phyloP scores from a whole-genome alignment of 1,140 invertebrate species.

The Eubasilissa regina region DNA sequence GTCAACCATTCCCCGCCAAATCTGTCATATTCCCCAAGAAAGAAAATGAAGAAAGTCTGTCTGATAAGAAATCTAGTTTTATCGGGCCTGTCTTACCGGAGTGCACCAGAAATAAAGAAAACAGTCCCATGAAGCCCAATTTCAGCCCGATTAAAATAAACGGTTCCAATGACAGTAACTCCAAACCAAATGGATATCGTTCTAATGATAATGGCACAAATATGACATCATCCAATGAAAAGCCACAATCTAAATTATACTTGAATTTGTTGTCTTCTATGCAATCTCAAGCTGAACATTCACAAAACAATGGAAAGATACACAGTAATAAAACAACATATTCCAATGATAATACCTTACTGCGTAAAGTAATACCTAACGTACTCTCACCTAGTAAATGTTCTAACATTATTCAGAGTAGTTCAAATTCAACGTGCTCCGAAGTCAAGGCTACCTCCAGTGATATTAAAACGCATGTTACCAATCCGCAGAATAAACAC shows the following conservation, averaged over 20 bases:
- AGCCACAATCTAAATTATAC: conserved; percentile 6
- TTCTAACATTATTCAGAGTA: conserved; percentile 30
- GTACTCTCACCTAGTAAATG: conserved; percentile 43
- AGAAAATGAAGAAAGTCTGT: conserved; percentile 63
- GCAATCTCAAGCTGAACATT: conserved; percentile 17
- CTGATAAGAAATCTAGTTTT: conserved; percentile 64
- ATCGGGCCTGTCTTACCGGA: conserved; percentile 67
- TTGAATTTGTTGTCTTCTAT: conserved; percentile 7
- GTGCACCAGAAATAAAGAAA: conserved; percentile 58
- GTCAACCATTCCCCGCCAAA: conserved; percentile 53
- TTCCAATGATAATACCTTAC: not conserved
- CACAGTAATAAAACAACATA: conserved; percentile 6
- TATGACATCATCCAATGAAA: conserved; percentile 11
- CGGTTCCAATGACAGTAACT: conserved; percentile 14
- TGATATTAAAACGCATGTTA: not conserved
- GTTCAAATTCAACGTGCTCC: not conserved
- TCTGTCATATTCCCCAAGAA: conserved; percentile 49
- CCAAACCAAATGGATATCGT: not conserved
- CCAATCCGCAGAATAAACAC: conserved; percentile 1
- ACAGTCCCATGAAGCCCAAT: conserved; percentile 43
- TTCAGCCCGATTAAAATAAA: conserved; percentile 38
- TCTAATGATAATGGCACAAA: conserved; percentile 17
- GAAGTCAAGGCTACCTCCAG: conserved; percentile 2
- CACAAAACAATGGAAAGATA: conserved; percentile 19
- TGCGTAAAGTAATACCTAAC: conserved; percentile 26